A percentile compares a stretch with the other conserved stretches of the same genome.
These are phyloP conservation scores for Vidua chalybeata DNA, from an alignment of 2,113 vertebrate genomes.

Conservation along the genomic window DNA sequence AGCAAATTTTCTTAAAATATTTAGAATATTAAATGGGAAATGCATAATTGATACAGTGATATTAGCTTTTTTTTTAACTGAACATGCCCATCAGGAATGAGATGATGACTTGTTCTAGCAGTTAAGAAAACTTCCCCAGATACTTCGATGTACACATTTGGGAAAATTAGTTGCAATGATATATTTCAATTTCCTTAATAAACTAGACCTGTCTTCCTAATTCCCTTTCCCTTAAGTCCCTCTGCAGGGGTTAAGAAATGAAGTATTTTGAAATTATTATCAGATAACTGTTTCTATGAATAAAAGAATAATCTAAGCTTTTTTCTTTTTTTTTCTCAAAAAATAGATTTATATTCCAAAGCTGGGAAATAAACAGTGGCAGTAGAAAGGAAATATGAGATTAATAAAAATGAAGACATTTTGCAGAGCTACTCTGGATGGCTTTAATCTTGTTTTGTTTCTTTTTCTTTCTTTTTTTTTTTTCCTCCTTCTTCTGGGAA, in stretches of 20 bases:
- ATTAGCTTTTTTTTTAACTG: constrained; percentile 6
- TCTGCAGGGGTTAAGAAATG: constrained; percentile 28
- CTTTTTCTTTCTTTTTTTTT: background rate
- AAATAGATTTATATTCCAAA: constrained; percentile 5
- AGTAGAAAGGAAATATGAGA: constrained; percentile 13
- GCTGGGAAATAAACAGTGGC: constrained; percentile 28
- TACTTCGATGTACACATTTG: constrained; percentile 16
- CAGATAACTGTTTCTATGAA: constrained; percentile 31
- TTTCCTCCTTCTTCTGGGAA: background rate
- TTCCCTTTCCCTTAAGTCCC: constrained; percentile 30
- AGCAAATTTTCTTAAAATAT: constrained; percentile 65
- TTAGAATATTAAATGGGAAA: constrained; percentile 68
- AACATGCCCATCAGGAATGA: constrained; percentile 62
- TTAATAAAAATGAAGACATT: constrained; percentile 40
- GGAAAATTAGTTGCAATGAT: constrained; percentile 56
- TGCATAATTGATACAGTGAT: constrained; percentile 52
- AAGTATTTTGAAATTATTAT: constrained; percentile 25
- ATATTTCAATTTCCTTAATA: constrained; percentile 67
- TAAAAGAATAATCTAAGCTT: constrained; percentile 3
- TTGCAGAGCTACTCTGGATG: constrained; percentile 32
- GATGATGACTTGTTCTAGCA: constrained; percentile 55
- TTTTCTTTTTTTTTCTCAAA: background rate
- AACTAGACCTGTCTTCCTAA: constrained; percentile 38
- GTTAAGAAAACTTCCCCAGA: constrained; percentile 50
- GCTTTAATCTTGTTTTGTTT: background rate